Evolutionary conservation across 2,797 vertebrate genomes (phyloP), one percentile per base, ranked within the genome.

Genomic region (Enteromius mattozi): DNA sequence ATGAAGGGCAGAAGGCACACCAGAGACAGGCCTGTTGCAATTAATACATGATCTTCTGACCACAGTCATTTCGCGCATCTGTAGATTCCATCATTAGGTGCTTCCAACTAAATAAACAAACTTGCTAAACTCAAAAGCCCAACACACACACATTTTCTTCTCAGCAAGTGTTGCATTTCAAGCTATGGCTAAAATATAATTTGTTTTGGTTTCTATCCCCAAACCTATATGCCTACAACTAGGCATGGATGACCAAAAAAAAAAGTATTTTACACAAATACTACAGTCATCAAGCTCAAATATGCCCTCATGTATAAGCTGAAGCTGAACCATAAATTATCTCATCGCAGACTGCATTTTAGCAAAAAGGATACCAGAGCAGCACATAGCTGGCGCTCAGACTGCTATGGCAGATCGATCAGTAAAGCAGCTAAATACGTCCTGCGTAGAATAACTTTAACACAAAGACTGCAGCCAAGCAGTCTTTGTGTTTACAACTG

Each of bases 1-100:
- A 51, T n/a, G 27, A 78, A 78, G 65, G 49, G 24, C 74, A 78
- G 37, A 69, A 4, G 17, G 49, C 65, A 42, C 47, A 54, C n/a
- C 71, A 42, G n/a, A 51, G n/a, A 83, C 47, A 37, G 33, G 61
- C 65, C 35, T 13, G n/a, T 59, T 13, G 4, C 82, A 56, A 84
- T 83, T 83, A 83, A 45, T 70, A 16, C 6, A 82, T 66, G 16
- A 82, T 82, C 80, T 68, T 24, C 79, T 66, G 71, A 75, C 30
- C 6, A 2, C 81, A 66, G 37, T 35, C 2, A 10, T 35, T 66
- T 51, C 1, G 6, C 27, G 21, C 54, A 61, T n/a, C 40, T 47
- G 47, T 61, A 35, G 17, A 81, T 47, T 72, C 8, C 56, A 45
- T 63, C 54, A 78, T 63, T 27, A 74, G 27, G 47, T 35, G 12